Evolutionary conservation across 2,797 vertebrate genomes (phyloP), one percentile per base, ranked within the genome.

Genomic region (Spinibarbus caldwelli): DNA sequence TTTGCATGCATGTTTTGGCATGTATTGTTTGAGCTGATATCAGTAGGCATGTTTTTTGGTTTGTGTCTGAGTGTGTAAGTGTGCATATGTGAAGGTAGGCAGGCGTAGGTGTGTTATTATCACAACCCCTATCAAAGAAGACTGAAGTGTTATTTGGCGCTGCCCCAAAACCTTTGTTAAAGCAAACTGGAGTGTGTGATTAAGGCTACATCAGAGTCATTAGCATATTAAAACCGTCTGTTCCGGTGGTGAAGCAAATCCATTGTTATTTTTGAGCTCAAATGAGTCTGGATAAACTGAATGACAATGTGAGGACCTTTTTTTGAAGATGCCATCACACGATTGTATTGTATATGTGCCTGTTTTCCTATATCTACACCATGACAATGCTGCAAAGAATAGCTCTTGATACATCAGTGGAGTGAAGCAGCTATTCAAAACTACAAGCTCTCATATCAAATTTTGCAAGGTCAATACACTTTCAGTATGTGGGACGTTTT

Each of bases 91-190:
- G 17, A 49, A 29, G 21, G 43, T 57, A n/a, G 73, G 47, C 43
- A 82, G n/a, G 49, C 12, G 49, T 26, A 66, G 36, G 59, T 68
- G 31, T 84, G 72, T 38, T 43, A 45, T 78, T 57, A 52, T 78
- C 64, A 59, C 82, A 70, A 45, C 34, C 49, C 29, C 10, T 49
- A 80, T 84, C 34, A 57, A 49, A 84, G n/a, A 68, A 41, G 47
- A 80, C 5, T 19, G 78, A 78, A 23, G 62, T 70, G 26, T 78
- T 78, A 52, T 78, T 45, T 78, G 73, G 47, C 17, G 1, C 31
- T 76, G 59, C n/a, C 59, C 15, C 59, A 67, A 76, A 76, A 52
- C 71, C 72, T 79, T 79, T 79, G 64, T 71, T 49, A 47, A 26
- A 72, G 29, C 38, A 57, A 67, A 57, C 11, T 70, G n/a, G 68